A percentile compares a stretch with the other conserved stretches of the same genome.
phyloP scores from a whole-genome alignment of 2,113 vertebrate species.

The Ciconia stormi region DNA sequence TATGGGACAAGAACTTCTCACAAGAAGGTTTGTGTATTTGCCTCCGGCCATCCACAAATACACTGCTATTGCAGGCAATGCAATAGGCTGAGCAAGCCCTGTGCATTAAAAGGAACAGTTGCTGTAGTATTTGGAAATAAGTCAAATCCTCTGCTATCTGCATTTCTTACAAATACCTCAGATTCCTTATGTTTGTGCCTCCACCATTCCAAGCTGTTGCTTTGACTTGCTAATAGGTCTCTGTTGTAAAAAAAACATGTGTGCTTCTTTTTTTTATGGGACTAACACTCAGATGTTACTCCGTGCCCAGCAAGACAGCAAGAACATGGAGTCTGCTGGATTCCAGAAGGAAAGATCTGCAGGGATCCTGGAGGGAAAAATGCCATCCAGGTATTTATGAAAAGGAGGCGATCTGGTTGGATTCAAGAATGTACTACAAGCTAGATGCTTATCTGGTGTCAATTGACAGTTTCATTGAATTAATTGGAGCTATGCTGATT shows the following conservation, averaged over 20 bases:
- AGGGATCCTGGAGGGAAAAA: neutral
- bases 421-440: neutral
- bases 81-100: neutral
- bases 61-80: neutral
- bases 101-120: neutral
- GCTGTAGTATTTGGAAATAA: slow-evolving; percentile 55
- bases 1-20: neutral
- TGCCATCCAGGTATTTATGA: neutral
- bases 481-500: neutral
- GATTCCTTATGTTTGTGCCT: slow-evolving; percentile 54
- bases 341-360: neutral
- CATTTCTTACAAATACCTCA: slow-evolving; percentile 60
- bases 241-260: neutral
- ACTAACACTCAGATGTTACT: slow-evolving; percentile 6
- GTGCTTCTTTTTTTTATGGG: neutral
- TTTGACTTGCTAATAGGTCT: slow-evolving; percentile 55
- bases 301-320: neutral
- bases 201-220: slow-evolving; percentile 39
- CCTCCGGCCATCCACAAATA: neutral
- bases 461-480: neutral
- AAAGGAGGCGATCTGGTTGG: neutral
- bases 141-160: slow-evolving; percentile 43
- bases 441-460: neutral
- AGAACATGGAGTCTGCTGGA: neutral
- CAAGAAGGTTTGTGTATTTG: neutral